Evolutionary conservation across 2,888 invertebrate genomes (phyloP).

Genomic region (Harpagoxenus sublaevis): DNA sequence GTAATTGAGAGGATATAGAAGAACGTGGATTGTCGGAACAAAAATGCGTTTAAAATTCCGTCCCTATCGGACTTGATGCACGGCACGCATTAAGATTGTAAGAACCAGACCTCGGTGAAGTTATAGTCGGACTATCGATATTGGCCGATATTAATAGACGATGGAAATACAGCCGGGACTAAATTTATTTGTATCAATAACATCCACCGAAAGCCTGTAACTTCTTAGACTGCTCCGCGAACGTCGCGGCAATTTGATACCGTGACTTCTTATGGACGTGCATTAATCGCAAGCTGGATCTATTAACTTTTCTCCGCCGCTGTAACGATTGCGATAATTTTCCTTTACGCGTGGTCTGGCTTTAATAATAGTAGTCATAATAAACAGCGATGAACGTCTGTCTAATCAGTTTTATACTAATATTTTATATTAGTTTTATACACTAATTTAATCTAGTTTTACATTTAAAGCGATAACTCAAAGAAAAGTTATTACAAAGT

Average conservation of each 20-base stretch:
- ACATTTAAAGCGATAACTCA: not conserved
- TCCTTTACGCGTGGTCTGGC: too few species aligned
- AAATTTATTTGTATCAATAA: slow-evolving; percentile 55
- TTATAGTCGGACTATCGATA: slow-evolving; percentile 44
- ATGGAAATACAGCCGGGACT: slow-evolving; percentile 50
- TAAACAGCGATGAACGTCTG: not conserved
- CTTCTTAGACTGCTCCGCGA: not conserved
- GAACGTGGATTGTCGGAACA: too few species aligned
- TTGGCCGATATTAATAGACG: slow-evolving; percentile 50
- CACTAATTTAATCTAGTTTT: not conserved
- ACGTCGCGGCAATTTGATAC: slow-evolving; percentile 36
- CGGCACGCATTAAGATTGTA: slow-evolving; percentile 38
- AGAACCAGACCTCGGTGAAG: slow-evolving; percentile 44
- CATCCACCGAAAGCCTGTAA: slow-evolving; percentile 16
- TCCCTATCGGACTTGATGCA: slow-evolving; percentile 2
- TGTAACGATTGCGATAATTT: not conserved
- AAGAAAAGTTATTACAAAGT: not conserved
- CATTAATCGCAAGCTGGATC: not conserved
- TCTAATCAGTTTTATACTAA: not conserved
- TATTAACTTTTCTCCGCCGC: not conserved
- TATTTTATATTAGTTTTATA: not conserved
- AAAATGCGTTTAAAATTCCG: not conserved
- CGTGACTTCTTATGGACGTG: slow-evolving; percentile 4
- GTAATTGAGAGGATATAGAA: not conserved
- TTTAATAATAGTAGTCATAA: not conserved